These are phyloP conservation scores for Pollimyrus isidori DNA, from an alignment of 2,113 vertebrate species.

Conservation along the genomic window DNA sequence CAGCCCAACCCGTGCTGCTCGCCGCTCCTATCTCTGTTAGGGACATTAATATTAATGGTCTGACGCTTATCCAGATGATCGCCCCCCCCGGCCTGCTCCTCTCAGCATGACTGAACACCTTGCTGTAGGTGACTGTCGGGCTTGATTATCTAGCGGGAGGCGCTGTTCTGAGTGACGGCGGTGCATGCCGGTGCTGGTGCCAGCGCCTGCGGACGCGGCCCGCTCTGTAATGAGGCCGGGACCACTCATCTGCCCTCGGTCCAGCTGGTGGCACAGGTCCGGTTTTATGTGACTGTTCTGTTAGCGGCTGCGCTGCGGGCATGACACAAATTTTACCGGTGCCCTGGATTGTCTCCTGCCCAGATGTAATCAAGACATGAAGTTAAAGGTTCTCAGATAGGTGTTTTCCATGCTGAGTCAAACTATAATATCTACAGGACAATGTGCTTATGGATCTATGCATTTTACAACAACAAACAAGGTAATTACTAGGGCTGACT, in stretches of 20 bases:
- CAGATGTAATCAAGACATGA: background rate
- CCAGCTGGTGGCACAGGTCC: background rate
- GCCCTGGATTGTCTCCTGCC: background rate
- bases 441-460: background rate
- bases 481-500: too few species aligned
- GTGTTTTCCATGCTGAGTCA: background rate
- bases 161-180: slow-evolving; percentile 17
- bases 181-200: too few species aligned
- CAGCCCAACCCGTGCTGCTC: background rate
- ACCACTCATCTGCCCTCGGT: too few species aligned
- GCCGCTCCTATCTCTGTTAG: slow-evolving; percentile 40
- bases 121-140: slow-evolving; percentile 61
- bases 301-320: background rate
- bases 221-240: background rate
- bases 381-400: background rate
- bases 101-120: slow-evolving; percentile 57
- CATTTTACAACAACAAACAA: background rate
- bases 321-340: background rate
- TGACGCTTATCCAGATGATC: slow-evolving; percentile 43
- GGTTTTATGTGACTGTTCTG: background rate
- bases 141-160: slow-evolving; percentile 56
- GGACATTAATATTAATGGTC: slow-evolving; percentile 56
- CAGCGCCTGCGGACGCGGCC: background rate
- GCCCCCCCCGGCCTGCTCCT: slow-evolving; percentile 41
- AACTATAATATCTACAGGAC: background rate